Conservation (phyloP, 2,113 vertebrate genomes). For the Trichechus manatus region DNA sequence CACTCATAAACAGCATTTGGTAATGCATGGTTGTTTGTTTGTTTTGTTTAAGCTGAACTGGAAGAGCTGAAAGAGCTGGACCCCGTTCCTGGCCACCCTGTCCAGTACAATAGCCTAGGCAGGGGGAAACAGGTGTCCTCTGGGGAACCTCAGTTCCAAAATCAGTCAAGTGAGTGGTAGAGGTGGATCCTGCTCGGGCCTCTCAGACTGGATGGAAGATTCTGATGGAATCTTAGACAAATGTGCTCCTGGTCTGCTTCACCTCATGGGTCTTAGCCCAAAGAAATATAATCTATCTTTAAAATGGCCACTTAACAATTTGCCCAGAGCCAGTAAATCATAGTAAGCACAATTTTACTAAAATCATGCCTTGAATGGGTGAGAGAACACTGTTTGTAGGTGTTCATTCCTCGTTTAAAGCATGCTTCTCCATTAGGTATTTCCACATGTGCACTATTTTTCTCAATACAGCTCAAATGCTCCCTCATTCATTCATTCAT, state of each 20-base stretch:
- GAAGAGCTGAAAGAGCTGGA: neutral
- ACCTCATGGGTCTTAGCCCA: neutral
- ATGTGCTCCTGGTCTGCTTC: neutral
- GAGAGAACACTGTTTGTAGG: neutral
- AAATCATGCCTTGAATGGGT: neutral
- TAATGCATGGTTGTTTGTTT: neutral
- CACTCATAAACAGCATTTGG: slow-evolving; percentile 11
- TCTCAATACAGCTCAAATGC: neutral
- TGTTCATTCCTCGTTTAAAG: neutral
- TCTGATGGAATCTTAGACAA: slow-evolving; percentile 43
- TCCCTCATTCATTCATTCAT: neutral
- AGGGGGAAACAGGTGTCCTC: neutral
- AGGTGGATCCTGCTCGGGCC: too few species aligned
- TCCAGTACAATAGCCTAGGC: neutral
- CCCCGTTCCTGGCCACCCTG: neutral
- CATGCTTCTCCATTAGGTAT: neutral
- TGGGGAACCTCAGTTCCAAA: neutral
- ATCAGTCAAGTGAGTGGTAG: neutral
- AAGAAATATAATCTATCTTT: slow-evolving; percentile 13
- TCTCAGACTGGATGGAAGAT: neutral
- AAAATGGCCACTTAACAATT: slow-evolving; percentile 17
- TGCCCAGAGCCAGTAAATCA: slow-evolving; percentile 26
- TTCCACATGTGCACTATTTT: neutral
- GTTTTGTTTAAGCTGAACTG: slow-evolving; percentile 15
- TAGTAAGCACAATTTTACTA: neutral